Conservation (phyloP, 2,113 vertebrate genomes). For the Nettapus auritus region DNA sequence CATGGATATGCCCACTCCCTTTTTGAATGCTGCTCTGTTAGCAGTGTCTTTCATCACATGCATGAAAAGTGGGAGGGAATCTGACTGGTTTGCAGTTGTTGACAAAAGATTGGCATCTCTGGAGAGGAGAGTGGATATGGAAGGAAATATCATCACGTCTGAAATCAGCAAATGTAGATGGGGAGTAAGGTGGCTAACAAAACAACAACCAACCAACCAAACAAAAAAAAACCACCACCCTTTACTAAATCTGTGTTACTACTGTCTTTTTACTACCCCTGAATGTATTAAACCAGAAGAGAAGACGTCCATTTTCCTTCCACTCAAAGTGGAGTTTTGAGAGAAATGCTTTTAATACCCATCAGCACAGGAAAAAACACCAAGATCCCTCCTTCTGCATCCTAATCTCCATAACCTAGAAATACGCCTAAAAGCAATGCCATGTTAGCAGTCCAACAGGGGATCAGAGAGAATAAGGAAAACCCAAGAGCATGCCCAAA, state of each 20-base stretch:
- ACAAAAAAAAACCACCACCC: too few species aligned
- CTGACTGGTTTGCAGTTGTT: neutral
- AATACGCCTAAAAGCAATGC: neutral
- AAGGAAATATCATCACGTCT: neutral
- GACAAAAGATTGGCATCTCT: neutral
- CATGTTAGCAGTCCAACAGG: rapidly evolving
- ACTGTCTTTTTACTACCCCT: neutral
- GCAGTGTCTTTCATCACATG: neutral
- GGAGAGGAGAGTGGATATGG: neutral
- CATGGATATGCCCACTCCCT: neutral
- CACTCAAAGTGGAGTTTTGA: neutral
- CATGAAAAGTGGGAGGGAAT: neutral
- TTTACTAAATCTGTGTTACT: neutral
- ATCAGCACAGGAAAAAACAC: neutral
- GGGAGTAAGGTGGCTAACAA: neutral
- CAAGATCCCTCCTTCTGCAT: neutral
- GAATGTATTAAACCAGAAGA: neutral
- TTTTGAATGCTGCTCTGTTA: neutral
- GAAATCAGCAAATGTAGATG: neutral
- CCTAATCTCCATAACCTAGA: neutral
- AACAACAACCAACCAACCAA: neutral
- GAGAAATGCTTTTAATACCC: neutral
- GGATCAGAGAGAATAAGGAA: neutral
- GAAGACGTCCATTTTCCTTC: neutral
- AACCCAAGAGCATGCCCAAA: rapidly evolving